phyloP scores from a whole-genome alignment of 2,888 invertebrate genomes.

The Quadroppia sp. region DNA sequence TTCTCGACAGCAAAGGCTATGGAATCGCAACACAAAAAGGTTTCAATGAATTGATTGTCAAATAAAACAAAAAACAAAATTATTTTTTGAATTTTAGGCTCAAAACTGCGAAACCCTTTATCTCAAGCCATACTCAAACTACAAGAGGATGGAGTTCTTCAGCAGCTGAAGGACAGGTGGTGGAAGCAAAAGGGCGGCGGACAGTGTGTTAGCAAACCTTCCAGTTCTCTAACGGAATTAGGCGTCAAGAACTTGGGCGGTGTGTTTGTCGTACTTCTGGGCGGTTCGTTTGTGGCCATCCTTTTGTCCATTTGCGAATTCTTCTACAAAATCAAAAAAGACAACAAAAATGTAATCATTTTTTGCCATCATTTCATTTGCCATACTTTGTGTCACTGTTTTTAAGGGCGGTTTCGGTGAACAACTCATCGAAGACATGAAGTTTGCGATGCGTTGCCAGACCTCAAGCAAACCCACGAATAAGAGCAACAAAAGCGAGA shows the following conservation, averaged over 20 bases:
- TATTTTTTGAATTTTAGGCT: background rate
- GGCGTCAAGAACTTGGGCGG: constrained; percentile 46
- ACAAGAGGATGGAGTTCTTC: constrained; percentile 40
- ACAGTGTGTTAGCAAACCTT: constrained; percentile 24
- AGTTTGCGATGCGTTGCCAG: constrained; percentile 45
- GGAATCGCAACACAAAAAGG: constrained; percentile 71
- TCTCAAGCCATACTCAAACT: constrained; percentile 36
- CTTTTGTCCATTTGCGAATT: constrained; percentile 94
- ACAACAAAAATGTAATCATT: background rate
- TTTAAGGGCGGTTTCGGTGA: constrained; percentile 44
- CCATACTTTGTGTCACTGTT: no score
- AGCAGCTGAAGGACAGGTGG: constrained; percentile 40
- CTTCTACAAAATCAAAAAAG: constrained; percentile 85
- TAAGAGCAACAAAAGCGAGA: constrained; percentile 21
- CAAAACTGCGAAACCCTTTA: background rate
- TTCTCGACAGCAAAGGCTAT: constrained; percentile 73
- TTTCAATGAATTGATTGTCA: no score
- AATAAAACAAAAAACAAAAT: no score
- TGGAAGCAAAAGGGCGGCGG: constrained; percentile 43
- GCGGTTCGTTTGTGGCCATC: constrained; percentile 73
- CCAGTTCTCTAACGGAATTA: constrained; percentile 50
- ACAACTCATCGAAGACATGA: constrained; percentile 44
- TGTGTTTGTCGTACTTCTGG: constrained; percentile 45
- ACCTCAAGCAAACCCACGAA: constrained; percentile 44
- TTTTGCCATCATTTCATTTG: background rate